Evolutionary conservation across 2,113 vertebrate genomes (phyloP).

Genomic region (Dolichallabes microphthalmus): DNA sequence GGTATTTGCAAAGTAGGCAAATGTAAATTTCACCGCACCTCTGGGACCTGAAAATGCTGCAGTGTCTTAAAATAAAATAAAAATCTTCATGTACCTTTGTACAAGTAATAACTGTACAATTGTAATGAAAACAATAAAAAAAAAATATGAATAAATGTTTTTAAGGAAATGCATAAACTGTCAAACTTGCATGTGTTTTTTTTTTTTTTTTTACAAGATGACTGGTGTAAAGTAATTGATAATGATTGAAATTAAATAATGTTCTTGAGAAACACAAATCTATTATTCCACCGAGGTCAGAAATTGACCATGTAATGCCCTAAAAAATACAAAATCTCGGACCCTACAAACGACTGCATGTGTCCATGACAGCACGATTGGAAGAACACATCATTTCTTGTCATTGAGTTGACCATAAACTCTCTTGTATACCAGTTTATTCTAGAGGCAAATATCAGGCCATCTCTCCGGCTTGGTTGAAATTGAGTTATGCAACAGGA

Average conservation of each 20-base stretch:
- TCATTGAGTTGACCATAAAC: no score
- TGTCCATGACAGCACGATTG: no score
- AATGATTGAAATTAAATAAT: not conserved
- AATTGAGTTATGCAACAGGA: no score
- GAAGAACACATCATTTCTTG: no score
- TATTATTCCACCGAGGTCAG: not conserved
- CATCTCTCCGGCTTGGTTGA: no score
- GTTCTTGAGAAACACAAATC: not conserved
- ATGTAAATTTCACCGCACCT: slow-evolving; percentile 61
- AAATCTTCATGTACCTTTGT: slow-evolving; percentile 14
- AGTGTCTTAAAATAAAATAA: slow-evolving; percentile 42
- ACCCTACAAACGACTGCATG: no score
- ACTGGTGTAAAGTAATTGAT: not conserved
- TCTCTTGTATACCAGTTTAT: no score
- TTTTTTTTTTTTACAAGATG: not conserved
- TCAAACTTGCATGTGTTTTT: not conserved
- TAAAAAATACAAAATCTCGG: no score
- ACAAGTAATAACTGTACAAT: not conserved
- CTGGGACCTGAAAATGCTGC: slow-evolving; percentile 52
- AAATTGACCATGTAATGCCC: no score
- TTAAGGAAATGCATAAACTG: not conserved
- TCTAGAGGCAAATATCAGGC: no score
- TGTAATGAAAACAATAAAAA: not conserved
- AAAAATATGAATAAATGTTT: not conserved
- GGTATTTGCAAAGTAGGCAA: slow-evolving; percentile 45